phyloP scores from a whole-genome alignment of 2,113 vertebrate genomes.

The Phalacrocorax aristotelis region DNA sequence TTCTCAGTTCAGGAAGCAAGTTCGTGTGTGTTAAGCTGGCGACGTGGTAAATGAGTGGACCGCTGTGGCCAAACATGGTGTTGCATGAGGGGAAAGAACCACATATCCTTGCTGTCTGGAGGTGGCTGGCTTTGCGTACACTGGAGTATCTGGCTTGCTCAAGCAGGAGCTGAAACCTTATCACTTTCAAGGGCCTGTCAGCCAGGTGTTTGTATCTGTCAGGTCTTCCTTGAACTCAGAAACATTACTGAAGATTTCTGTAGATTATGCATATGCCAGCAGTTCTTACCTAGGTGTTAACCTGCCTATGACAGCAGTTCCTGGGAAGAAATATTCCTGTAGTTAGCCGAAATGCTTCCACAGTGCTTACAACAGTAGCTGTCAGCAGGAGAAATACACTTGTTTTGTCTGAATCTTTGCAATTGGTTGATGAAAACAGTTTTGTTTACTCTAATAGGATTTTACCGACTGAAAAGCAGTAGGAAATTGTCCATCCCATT shows the following conservation, averaged over 20 bases:
- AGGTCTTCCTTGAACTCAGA: neutral
- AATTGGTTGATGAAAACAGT: neutral
- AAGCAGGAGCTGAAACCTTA: neutral
- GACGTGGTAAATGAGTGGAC: rapidly evolving
- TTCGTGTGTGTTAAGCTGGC: neutral
- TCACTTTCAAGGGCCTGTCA: neutral
- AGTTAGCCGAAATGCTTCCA: neutral
- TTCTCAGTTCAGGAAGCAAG: neutral
- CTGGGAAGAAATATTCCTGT: neutral
- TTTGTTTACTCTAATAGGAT: neutral
- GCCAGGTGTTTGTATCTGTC: neutral
- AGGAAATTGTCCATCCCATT: neutral
- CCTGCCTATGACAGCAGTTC: neutral
- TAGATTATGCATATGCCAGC: neutral
- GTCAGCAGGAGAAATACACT: neutral
- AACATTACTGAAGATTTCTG: neutral
- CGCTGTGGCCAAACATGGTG: neutral
- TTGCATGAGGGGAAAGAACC: neutral
- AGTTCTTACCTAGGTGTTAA: neutral
- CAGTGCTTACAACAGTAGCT: neutral
- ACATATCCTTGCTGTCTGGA: neutral
- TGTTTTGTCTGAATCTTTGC: neutral
- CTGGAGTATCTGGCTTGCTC: neutral
- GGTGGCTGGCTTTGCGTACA: neutral
- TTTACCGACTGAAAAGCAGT: neutral